Evolutionary conservation across 2,797 vertebrate genomes (phyloP).

Genomic region (Etheostoma perlongum): DNA sequence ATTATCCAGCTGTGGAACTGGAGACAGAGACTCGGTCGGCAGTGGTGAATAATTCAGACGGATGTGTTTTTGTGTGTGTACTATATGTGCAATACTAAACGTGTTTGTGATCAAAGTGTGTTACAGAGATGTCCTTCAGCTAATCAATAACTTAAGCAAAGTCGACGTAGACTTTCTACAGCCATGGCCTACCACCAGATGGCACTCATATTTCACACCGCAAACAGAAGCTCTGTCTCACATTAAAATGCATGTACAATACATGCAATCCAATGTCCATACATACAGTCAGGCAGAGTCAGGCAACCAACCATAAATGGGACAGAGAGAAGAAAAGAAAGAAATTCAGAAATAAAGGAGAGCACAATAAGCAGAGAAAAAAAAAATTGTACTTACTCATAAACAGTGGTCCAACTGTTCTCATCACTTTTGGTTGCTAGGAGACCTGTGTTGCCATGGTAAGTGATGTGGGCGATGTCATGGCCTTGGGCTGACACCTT

Average conservation of each 20-base stretch:
- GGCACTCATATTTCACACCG: conserved; percentile 74
- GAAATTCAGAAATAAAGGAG: not conserved
- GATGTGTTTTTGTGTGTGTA: conserved; percentile 59
- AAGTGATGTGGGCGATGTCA: conserved; percentile 94
- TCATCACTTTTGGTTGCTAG: conserved; percentile 96
- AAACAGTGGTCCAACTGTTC: conserved; percentile 97
- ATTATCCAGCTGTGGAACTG: conserved; percentile 80
- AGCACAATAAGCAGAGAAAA: conserved; percentile 26
- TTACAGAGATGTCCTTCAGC: conserved; percentile 41
- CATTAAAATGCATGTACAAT: conserved; percentile 14
- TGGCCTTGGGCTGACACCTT: conserved; percentile 95
- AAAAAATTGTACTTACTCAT: conserved; percentile 87
- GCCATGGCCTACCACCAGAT: conserved; percentile 73
- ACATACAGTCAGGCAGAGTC: conserved; percentile 20
- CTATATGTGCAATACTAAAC: conserved; percentile 41
- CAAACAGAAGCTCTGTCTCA: conserved; percentile 11
- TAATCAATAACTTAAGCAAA: conserved; percentile 48
- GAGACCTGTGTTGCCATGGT: conserved; percentile 94
- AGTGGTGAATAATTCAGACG: conserved; percentile 74
- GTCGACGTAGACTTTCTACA: not conserved
- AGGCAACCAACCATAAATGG: conserved; percentile 5
- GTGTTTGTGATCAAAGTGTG: conserved; percentile 54
- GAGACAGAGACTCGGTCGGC: conserved; percentile 60
- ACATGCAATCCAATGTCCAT: conserved; percentile 14
- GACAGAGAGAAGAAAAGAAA: not conserved